Base-by-base conservation (phyloP, 2,888 invertebrate genomes). In the Phalera bucephala region DNA sequence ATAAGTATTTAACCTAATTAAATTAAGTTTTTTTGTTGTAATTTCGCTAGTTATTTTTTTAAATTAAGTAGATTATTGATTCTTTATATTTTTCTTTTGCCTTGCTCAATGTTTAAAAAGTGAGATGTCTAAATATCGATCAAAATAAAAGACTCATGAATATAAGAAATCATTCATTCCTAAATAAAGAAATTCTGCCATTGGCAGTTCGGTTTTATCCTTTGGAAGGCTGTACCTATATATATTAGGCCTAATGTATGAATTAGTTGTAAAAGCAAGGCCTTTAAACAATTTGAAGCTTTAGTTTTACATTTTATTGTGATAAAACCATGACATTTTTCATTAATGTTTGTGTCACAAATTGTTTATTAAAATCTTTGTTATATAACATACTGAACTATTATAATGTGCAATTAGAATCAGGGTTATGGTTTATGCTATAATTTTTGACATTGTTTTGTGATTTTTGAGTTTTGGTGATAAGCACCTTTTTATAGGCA, bases 401-500 rank as follows among this genome's bases (percentile, higher is more conserved):
- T 3, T 17, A 42, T 37, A 40, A 32, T 55, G 66, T 70, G 69
- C 66, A 72, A 72, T 70, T 43, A 56, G 53, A 51, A 56, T 53
- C 58, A 68, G 60, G 66, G 64, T 70, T 62, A 45, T 31, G 34
- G 40, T 62, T 63, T 41, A 56, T 33, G 33, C 36, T 17, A 21
- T 21, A n/a, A 7, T 25, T 36, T 50, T 55, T 53, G 43, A 58
- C 31, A 31, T 47, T 21, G 22, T 17, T 35, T 36, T 25, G 23
- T 41, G 32, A 37, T 36, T 48, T 36, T 41, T 22, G 9, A 39
- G 33, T 37, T 41, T 38, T 51, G 40, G 51, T 52, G 41, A 43
- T 36, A 37, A 54, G 76, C 83, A 82, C 81, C 65, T 77, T 77
- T 83, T 74, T 58, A 9, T 51, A 57, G 85, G 81, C 85, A 84